Conservation (phyloP, 2,797 vertebrate genomes). For the Serranus cabrilla region DNA sequence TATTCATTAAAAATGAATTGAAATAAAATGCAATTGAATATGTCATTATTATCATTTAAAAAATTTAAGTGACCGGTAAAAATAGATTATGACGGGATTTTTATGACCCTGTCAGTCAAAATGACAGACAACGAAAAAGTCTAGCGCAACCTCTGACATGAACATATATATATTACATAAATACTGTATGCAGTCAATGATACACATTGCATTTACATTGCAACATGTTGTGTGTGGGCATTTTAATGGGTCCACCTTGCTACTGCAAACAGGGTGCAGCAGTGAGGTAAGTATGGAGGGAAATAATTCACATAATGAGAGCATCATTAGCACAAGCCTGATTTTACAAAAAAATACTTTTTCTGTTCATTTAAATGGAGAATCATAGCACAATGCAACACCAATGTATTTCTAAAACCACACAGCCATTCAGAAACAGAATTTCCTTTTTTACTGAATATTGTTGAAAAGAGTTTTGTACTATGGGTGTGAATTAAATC, state of each 20-base stretch:
- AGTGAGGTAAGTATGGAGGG: not conserved
- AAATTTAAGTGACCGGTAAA: too few species aligned
- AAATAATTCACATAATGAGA: conserved; percentile 3
- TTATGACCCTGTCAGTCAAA: too few species aligned
- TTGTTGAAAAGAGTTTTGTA: conserved; percentile 19
- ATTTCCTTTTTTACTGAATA: conserved; percentile 8
- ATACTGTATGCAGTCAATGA: conserved; percentile 66
- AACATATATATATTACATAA: conserved; percentile 63
- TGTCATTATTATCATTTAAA: too few species aligned
- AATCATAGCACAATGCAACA: not conserved
- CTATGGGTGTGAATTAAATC: conserved; percentile 34
- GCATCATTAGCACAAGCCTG: not conserved
- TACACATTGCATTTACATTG: conserved; percentile 48
- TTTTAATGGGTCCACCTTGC: conserved; percentile 37
- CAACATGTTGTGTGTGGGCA: conserved; percentile 36
- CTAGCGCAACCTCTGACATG: too few species aligned
- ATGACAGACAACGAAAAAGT: too few species aligned
- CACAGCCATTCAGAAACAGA: conserved; percentile 21
- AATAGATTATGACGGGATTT: too few species aligned
- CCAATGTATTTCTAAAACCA: not conserved
- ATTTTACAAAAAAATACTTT: not conserved
- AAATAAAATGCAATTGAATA: too few species aligned
- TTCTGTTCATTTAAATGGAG: not conserved
- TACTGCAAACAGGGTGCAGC: not conserved
- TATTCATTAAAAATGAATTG: too few species aligned